Evolutionary conservation across 1,140 invertebrate species (phyloP).

Genomic region (silkworm (Bombyx mori)): DNA sequence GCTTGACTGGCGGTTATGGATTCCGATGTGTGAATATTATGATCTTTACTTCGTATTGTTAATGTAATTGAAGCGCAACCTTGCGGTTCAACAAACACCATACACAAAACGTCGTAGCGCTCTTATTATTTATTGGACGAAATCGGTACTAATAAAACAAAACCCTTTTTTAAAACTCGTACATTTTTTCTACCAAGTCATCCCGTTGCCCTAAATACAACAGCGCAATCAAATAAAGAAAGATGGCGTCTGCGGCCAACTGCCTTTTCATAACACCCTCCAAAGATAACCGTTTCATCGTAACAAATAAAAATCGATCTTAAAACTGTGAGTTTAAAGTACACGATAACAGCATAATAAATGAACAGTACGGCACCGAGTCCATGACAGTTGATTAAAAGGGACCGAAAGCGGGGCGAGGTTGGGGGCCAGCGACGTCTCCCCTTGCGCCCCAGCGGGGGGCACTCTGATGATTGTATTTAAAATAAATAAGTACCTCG

Average conservation of each 20-base stretch:
- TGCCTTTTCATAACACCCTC: slow-evolving; percentile 21
- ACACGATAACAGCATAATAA: slow-evolving; percentile 8
- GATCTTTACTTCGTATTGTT: slow-evolving; percentile 34
- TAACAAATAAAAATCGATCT: slow-evolving; percentile 12
- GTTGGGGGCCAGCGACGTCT: slow-evolving; percentile 61
- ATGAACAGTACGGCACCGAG: slow-evolving; percentile 31
- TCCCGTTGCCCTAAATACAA: slow-evolving; percentile 36
- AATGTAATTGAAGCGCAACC: slow-evolving; percentile 8
- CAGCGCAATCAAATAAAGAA: slow-evolving; percentile 57
- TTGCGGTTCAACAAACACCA: no score
- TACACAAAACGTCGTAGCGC: no score
- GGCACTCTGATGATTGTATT: slow-evolving; percentile 66
- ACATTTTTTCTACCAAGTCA: slow-evolving; percentile 34
- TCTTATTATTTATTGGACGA: no score
- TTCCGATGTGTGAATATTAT: slow-evolving; percentile 54
- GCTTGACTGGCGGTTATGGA: slow-evolving; percentile 45
- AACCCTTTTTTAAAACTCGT: no score
- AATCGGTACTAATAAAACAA: no score
- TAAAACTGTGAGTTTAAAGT: slow-evolving; percentile 18
- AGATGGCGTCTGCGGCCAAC: slow-evolving; percentile 42
- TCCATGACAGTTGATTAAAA: slow-evolving; percentile 69
- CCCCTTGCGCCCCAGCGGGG: slow-evolving; percentile 48
- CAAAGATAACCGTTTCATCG: slow-evolving; percentile 16
- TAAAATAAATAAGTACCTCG: slow-evolving; percentile 70
- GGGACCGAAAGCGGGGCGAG: slow-evolving; percentile 57